Conservation (phyloP, 2,888 invertebrate species). For the Eulithis testata region DNA sequence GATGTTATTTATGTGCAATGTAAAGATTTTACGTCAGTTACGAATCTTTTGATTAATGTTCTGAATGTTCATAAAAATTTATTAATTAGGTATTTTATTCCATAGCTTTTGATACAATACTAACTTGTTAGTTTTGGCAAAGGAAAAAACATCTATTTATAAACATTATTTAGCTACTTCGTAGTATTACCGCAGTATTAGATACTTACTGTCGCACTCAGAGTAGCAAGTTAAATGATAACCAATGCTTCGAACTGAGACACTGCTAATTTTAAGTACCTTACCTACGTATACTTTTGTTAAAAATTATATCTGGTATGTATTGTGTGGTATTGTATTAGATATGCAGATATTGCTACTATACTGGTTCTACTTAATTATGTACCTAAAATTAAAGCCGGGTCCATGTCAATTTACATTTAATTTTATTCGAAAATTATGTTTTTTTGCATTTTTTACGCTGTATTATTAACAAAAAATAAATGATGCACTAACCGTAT, state of each 20-base stretch:
- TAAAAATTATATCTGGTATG: no score
- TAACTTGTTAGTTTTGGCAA: background rate
- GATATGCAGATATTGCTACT: no score
- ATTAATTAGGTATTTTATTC: background rate
- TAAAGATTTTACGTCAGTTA: constrained; percentile 33
- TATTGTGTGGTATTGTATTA: no score
- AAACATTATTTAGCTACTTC: background rate
- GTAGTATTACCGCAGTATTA: no score
- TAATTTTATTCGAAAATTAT: background rate
- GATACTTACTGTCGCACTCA: no score
- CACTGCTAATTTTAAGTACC: no score
- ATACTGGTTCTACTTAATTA: no score
- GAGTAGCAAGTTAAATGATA: no score
- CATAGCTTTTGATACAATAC: constrained; percentile 14
- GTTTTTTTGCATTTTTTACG: constrained; percentile 34
- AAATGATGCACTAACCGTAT: constrained; percentile 37
- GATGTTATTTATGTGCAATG: constrained; percentile 46
- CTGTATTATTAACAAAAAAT: constrained; percentile 36
- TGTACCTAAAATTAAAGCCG: no score
- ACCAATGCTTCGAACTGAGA: no score
- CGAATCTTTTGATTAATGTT: constrained; percentile 18
- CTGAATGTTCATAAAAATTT: constrained; percentile 14
- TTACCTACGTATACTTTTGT: no score
- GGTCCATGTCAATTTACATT: background rate
- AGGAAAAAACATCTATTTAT: background rate